A percentile compares a stretch with the other conserved stretches of the same genome.
Evolutionary conservation across 2,888 invertebrate species (phyloP).

Genomic region (Caenorhabditis drosophilae): DNA sequence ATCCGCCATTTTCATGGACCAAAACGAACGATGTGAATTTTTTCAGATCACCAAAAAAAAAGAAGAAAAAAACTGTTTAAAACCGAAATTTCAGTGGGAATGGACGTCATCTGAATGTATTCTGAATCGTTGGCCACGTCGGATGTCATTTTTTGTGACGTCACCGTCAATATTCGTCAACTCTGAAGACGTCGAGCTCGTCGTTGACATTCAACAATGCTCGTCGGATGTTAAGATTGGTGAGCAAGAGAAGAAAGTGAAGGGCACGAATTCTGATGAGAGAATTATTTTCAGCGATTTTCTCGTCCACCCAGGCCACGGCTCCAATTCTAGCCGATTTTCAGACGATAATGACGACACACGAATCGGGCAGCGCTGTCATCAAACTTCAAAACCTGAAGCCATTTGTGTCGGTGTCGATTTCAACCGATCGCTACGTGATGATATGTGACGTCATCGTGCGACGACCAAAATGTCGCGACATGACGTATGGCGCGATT

Average conservation of each 20-base stretch:
- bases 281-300: slow-evolving; percentile 3
- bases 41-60: too few relatives aligned
- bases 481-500: too few relatives aligned
- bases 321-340: slow-evolving; percentile 25
- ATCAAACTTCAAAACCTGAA: slow-evolving; percentile 23
- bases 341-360: slow-evolving; percentile 14
- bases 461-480: slow-evolving; percentile 11
- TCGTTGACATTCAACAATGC: slow-evolving; percentile 15
- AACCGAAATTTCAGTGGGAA: too few relatives aligned
- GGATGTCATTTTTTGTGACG: too few relatives aligned
- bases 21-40: too few relatives aligned
- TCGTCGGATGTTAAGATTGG: slow-evolving; percentile 8
- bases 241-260: too few relatives aligned
- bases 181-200: slow-evolving; percentile 15
- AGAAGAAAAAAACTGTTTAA: too few relatives aligned
- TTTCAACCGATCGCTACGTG: slow-evolving; percentile 8
- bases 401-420: slow-evolving; percentile 4
- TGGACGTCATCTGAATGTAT: too few relatives aligned
- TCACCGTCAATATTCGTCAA: too few relatives aligned
- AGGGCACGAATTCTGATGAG: too few relatives aligned
- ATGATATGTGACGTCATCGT: slow-evolving; percentile 12
- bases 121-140: too few relatives aligned
- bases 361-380: slow-evolving; percentile 17
- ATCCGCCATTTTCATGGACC: too few relatives aligned
- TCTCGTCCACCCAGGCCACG: slow-evolving; percentile 6